A percentile compares a stretch with the other conserved stretches of the same genome.
These are phyloP conservation scores for Sorex fumeus DNA, from an alignment of 2,113 vertebrate genomes.

Conservation along the genomic window DNA sequence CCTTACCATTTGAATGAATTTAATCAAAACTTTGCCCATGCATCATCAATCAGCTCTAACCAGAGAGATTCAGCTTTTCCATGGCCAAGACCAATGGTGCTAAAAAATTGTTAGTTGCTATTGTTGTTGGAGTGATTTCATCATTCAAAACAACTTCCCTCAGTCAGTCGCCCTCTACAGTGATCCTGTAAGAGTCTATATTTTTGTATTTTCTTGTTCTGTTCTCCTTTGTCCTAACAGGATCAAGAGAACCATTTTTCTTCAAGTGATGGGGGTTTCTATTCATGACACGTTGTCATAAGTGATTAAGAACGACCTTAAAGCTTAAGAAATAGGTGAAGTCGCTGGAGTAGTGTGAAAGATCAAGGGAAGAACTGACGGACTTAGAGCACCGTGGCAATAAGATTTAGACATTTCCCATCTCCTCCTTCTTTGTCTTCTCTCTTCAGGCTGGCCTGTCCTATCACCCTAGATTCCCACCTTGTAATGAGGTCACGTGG, in stretches of 20 bases:
- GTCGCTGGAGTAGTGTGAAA: not conserved
- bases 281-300: not conserved
- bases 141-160: not conserved
- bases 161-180: not conserved
- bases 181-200: not conserved
- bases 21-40: not conserved
- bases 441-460: not conserved
- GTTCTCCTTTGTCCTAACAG: not conserved
- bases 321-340: not conserved
- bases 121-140: not conserved
- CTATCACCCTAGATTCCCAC: not conserved
- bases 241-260: not conserved
- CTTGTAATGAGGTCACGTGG: not conserved
- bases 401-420: not conserved
- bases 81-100: not conserved
- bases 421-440: not conserved
- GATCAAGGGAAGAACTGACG: conserved; percentile 2
- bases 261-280: not conserved
- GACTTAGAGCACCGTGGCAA: not conserved
- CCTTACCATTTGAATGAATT: not conserved
- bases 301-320: not conserved
- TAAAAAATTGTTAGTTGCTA: not conserved
- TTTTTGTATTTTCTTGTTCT: not conserved
- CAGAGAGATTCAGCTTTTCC: not conserved
- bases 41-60: conserved; percentile 8